phyloP scores from a whole-genome alignment of 2,797 vertebrate species.

The Diglossa cyanea region DNA sequence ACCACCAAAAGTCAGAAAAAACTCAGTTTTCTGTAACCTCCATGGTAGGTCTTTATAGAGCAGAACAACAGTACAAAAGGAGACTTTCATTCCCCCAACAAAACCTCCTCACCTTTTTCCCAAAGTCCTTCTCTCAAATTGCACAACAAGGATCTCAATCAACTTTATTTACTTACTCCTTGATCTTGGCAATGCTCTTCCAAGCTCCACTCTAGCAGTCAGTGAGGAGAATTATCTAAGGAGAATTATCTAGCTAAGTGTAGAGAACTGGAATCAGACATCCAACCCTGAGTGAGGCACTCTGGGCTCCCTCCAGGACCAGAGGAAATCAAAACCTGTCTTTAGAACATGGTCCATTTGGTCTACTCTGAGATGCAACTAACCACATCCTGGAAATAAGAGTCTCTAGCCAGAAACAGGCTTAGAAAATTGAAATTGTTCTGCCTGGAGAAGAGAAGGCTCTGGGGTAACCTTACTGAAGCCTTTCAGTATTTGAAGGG shows the following conservation, averaged over 20 bases:
- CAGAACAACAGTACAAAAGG: background rate
- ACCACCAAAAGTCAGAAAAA: background rate
- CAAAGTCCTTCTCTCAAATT: background rate
- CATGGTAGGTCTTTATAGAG: accelerated
- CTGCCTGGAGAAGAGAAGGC: background rate
- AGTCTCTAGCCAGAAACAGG: background rate
- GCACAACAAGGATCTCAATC: background rate
- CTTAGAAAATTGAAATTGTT: background rate
- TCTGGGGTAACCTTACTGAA: background rate
- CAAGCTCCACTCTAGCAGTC: background rate
- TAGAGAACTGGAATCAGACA: background rate
- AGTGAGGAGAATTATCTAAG: background rate
- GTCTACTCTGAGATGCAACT: background rate
- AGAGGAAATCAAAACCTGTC: background rate
- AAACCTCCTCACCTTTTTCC: background rate
- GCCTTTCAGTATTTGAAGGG: background rate
- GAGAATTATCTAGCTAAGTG: background rate
- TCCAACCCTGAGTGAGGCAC: background rate
- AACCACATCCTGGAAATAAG: background rate
- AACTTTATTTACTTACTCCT: background rate
- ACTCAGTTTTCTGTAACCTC: background rate
- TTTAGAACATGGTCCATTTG: background rate
- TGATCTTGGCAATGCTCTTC: background rate
- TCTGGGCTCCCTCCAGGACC: background rate
- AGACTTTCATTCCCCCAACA: background rate